Percentiles rank a stretch among this genome's conserved stretches.
phyloP scores from a whole-genome alignment of 2,113 vertebrate genomes.

The Grantiella picta region DNA sequence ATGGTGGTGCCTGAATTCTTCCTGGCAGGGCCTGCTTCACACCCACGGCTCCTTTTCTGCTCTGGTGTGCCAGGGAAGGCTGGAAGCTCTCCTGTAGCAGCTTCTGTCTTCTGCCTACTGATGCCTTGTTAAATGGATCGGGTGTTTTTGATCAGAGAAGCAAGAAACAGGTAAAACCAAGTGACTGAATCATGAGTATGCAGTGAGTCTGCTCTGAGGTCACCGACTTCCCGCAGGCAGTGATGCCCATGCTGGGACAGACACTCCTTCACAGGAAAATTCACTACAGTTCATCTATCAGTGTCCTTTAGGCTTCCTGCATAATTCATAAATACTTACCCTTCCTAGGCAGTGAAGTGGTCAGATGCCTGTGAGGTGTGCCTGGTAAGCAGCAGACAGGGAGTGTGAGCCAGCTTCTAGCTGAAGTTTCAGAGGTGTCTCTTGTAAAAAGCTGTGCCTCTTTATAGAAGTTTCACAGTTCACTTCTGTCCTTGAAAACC shows the following conservation, averaged over 20 bases:
- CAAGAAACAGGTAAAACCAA: not conserved
- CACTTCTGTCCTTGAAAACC: not conserved
- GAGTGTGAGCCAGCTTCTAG: not conserved
- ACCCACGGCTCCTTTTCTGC: not conserved
- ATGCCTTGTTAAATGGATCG: not conserved
- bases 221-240: accelerated
- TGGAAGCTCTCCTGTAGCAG: not conserved
- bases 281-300: accelerated
- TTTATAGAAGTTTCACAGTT: not conserved
- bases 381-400: not conserved
- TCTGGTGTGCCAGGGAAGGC: not conserved
- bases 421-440: not conserved
- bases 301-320: not conserved
- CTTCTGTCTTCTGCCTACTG: not conserved
- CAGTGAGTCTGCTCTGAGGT: not conserved
- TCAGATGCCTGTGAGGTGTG: not conserved
- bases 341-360: not conserved
- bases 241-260: accelerated
- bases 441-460: accelerated
- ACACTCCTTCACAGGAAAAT: not conserved
- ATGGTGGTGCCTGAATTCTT: not conserved
- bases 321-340: not conserved
- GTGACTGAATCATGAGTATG: accelerated
- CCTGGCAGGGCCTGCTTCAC: not conserved
- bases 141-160: not conserved